Conservation (phyloP, 1,140 invertebrate genomes). For the Argopecten irradians region DNA sequence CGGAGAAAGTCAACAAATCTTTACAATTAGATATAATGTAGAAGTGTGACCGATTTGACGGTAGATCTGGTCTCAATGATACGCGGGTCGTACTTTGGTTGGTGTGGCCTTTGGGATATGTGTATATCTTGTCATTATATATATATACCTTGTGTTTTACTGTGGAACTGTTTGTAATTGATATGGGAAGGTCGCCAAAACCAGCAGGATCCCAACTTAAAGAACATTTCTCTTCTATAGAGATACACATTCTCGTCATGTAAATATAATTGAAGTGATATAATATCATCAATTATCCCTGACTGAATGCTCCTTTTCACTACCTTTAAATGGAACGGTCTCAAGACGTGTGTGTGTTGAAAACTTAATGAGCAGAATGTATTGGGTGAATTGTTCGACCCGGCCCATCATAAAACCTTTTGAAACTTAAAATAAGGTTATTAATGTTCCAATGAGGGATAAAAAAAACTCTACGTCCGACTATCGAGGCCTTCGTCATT, state of each 20-base stretch:
- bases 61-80: background rate
- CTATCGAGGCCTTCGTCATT: background rate
- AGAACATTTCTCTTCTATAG: background rate
- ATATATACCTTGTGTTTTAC: background rate
- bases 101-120: background rate
- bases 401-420: background rate
- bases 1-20: background rate
- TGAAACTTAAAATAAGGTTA: slow-evolving; percentile 11
- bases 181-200: background rate
- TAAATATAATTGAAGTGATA: background rate
- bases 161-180: background rate
- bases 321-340: background rate
- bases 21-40: background rate
- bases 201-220: background rate
- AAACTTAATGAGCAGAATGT: slow-evolving; percentile 1
- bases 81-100: background rate
- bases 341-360: background rate
- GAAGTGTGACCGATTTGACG: background rate
- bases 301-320: background rate
- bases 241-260: background rate
- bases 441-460: background rate
- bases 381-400: background rate
- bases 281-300: background rate
- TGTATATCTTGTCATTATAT: background rate
- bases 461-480: background rate